A percentile compares a stretch with the other conserved stretches of the same genome.
phyloP scores from a whole-genome alignment of 2,113 vertebrate species.

The Poeciliopsis retropinna region DNA sequence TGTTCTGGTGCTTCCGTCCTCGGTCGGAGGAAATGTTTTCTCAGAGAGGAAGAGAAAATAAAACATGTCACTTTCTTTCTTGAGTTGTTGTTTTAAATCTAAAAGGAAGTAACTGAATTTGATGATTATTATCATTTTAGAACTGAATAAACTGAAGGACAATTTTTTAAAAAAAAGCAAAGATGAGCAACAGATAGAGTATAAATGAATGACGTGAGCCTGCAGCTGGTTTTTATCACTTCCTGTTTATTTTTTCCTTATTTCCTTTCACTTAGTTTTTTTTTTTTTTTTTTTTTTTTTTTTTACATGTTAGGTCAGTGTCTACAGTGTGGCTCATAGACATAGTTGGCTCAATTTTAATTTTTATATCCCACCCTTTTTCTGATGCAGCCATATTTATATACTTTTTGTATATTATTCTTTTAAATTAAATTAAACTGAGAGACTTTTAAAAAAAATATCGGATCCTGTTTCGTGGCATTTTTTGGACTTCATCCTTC shows the following conservation, averaged over 20 bases:
- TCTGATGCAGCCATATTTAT: neutral
- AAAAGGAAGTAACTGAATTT: neutral
- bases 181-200: neutral
- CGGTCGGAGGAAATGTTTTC: neutral
- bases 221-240: no score
- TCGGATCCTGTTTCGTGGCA: constrained; percentile 42
- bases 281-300: no score
- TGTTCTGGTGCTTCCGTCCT: neutral
- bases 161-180: neutral
- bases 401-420: neutral
- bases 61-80: neutral
- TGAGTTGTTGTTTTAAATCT: neutral
- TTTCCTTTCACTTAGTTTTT: neutral
- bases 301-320: neutral
- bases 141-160: neutral
- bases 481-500: constrained; percentile 54
- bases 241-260: neutral
- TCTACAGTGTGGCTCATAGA: no score
- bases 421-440: no score
- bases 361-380: neutral
- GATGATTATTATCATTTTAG: neutral
- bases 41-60: no score
- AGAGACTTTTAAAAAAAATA: constrained; percentile 11
- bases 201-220: no score
- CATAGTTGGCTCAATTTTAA: neutral